These are phyloP conservation scores for Lagria hirta DNA, from an alignment of 2,888 invertebrate genomes.

Conservation along the genomic window DNA sequence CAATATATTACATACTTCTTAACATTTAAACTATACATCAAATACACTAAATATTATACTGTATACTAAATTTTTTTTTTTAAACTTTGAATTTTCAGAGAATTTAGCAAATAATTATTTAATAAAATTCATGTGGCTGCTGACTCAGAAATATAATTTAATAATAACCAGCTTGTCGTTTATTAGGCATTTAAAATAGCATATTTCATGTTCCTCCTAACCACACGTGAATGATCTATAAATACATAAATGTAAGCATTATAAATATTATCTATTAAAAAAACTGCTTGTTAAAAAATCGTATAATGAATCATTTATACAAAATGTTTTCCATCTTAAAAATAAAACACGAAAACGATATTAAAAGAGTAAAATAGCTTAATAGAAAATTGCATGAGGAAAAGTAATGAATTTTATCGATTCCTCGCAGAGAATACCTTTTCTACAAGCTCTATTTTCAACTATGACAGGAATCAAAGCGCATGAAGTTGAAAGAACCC, in stretches of 20 bases:
- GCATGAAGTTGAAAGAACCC: constrained; percentile 18
- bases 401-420: constrained; percentile 26
- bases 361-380: constrained; percentile 19
- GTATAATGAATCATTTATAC: constrained; percentile 3
- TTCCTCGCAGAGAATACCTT: constrained; percentile 19
- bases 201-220: constrained; percentile 10
- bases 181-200: constrained; percentile 13
- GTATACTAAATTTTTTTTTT: too few species aligned
- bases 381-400: constrained; percentile 24
- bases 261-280: too few species aligned
- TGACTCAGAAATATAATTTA: constrained; percentile 18
- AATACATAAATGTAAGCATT: too few species aligned
- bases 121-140: constrained; percentile 9
- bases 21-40: too few species aligned
- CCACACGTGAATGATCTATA: too few species aligned
- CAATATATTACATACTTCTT: too few species aligned
- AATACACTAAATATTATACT: too few species aligned
- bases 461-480: constrained; percentile 25
- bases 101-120: too few species aligned
- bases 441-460: constrained; percentile 18
- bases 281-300: too few species aligned
- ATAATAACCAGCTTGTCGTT: constrained; percentile 12
- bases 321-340: neutral
- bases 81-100: too few species aligned
- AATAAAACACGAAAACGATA: constrained; percentile 18